Base-by-base conservation (phyloP, 30 jellyfish, hydroid and myxozoan genomes). In the Chironex yamaguchii region DNA sequence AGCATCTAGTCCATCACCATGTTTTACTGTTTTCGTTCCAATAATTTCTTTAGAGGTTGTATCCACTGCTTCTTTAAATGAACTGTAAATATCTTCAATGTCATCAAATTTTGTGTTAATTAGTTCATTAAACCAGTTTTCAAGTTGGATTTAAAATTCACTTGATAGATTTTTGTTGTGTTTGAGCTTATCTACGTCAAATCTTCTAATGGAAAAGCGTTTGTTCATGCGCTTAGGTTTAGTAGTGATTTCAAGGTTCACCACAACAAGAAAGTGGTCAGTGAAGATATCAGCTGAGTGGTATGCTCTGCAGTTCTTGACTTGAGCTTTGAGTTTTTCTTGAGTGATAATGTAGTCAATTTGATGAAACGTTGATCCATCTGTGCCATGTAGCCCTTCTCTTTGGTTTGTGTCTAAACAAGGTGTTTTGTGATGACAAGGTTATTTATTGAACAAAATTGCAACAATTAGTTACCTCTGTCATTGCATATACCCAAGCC, bases 321-420 rank as follows among this genome's bases (percentile, higher is more conserved):
- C 42, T 6, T 35, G 13, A 17, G 23, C 23, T 49, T 35, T 36
- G 48, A 21, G 22, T 33, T 73, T 36, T 73, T 24, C 28, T 29
- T 36, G 26, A n/a, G 34, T 27, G 17, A 35, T 36, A 25, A 35
- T 73, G 24, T 36, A 35, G 26, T 73, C 86, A 14, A n/a, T 73
- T 24, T 73, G 86, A 25, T 50, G 29, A 11, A 25, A 29, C 22
- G 48, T 42, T 11, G 9, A 22, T 9, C 86, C 86, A 73, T 73
- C 86, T 73, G 78, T 76, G 25, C 86, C 86, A 73, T 11, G 86
- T 73, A 33, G 49, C 28, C 29, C 48, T 76, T 36, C 86, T 36
- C 21, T 21, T 13, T 25, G 24, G 81, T 36, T 71, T 73, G 80
- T 73, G 86, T 32, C 51, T 73, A 49, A 35, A 36, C 78, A 73